phyloP scores from a whole-genome alignment of 2,888 invertebrate species.

The Psylliodes chrysocephalus region DNA sequence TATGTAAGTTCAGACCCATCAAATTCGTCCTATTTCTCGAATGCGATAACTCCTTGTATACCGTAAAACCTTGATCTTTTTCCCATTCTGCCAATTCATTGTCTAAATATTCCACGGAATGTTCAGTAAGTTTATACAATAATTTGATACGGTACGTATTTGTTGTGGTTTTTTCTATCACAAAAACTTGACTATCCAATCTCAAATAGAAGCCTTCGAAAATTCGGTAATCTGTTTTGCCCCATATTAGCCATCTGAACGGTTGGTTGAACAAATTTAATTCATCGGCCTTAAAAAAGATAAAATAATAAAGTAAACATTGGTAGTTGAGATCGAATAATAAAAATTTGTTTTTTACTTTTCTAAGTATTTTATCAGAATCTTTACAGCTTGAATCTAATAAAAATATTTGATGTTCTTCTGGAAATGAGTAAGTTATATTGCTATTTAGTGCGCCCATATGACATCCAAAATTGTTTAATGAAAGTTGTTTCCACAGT shows the following conservation, averaged over 20 bases:
- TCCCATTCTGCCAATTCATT: slow-evolving; percentile 40
- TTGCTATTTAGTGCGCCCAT: slow-evolving; percentile 6
- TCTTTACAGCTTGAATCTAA: slow-evolving; percentile 46
- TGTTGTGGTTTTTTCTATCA: slow-evolving; percentile 37
- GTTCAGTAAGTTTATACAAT: slow-evolving; percentile 46
- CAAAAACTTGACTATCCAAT: slow-evolving; percentile 49
- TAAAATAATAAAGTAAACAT: too few relatives aligned
- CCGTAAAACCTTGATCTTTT: slow-evolving; percentile 25
- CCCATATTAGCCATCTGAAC: slow-evolving; percentile 51
- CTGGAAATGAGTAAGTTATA: slow-evolving; percentile 14
- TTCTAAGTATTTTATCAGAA: slow-evolving; percentile 35
- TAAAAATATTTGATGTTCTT: slow-evolving; percentile 47
- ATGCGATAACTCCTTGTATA: slow-evolving; percentile 33
- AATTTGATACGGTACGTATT: slow-evolving; percentile 41
- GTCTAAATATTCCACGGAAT: slow-evolving; percentile 30
- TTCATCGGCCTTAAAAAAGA: slow-evolving; percentile 46
- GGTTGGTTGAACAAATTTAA: slow-evolving; percentile 48
- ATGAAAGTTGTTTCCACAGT: slow-evolving; percentile 36
- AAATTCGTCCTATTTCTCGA: slow-evolving; percentile 41
- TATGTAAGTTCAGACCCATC: slow-evolving; percentile 49
- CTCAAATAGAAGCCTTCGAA: slow-evolving; percentile 45
- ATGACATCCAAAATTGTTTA: slow-evolving; percentile 12
- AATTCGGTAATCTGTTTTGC: slow-evolving; percentile 19
- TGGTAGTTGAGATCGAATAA: too few relatives aligned
- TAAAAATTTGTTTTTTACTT: too few relatives aligned